Evolutionary conservation across 2,797 vertebrate genomes (phyloP).

Genomic region (Micromesistius poutassou): DNA sequence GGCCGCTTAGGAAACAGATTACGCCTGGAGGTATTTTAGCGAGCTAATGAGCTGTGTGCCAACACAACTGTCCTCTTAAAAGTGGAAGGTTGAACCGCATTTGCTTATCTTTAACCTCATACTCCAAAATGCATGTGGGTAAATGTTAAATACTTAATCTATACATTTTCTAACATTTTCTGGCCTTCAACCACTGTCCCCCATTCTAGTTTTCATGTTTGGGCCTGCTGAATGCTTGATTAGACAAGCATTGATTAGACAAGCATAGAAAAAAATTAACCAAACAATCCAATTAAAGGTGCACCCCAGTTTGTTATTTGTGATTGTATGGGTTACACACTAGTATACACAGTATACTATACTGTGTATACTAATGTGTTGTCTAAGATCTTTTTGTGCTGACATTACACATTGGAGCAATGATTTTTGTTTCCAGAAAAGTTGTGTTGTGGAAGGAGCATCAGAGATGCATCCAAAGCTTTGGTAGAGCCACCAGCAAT

Average conservation of each 20-base stretch:
- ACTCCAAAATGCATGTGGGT: conserved; percentile 29
- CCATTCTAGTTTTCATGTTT: neutral
- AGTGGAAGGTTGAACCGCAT: conserved; percentile 35
- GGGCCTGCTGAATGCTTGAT: neutral
- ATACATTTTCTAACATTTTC: conserved; percentile 13
- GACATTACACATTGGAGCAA: neutral
- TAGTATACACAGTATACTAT: too few species aligned
- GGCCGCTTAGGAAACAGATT: conserved; percentile 80
- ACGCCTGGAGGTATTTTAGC: conserved; percentile 69
- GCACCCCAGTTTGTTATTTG: neutral
- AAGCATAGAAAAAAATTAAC: neutral
- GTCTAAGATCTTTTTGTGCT: too few species aligned
- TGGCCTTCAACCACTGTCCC: neutral
- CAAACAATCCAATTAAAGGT: neutral
- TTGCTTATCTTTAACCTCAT: conserved; percentile 40
- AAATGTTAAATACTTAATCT: conserved; percentile 48
- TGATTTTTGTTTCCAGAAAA: neutral
- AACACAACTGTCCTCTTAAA: conserved; percentile 47
- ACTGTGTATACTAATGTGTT: too few species aligned
- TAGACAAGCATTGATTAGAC: neutral
- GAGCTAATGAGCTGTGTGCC: conserved; percentile 64
- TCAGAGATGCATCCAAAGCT: neutral
- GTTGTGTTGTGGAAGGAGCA: neutral
- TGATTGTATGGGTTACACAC: neutral
- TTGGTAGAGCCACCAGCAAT: neutral